Evolutionary conservation across 2,888 invertebrate species (phyloP).

Genomic region (Harpagoxenus sublaevis): DNA sequence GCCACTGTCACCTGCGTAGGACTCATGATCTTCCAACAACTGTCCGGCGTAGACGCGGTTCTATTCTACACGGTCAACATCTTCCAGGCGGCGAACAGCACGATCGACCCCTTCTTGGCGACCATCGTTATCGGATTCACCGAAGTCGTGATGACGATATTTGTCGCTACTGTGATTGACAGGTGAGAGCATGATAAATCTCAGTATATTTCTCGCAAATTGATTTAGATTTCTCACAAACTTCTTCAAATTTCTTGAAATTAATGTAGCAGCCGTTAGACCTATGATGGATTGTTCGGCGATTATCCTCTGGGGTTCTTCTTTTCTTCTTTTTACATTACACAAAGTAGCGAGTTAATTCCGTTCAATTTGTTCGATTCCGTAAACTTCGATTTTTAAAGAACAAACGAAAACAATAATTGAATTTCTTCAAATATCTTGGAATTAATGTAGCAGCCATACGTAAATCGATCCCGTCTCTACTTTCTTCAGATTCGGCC

Average conservation of each 20-base stretch:
- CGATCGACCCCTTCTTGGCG: constrained; percentile 69
- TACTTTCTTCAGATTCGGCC: constrained; percentile 48
- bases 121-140: constrained; percentile 73
- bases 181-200: constrained; percentile 10
- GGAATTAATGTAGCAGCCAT: neutral
- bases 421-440: neutral
- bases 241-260: neutral
- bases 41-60: constrained; percentile 69
- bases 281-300: neutral
- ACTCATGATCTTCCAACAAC: constrained; percentile 66
- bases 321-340: neutral
- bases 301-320: neutral
- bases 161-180: constrained; percentile 65
- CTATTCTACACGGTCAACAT: constrained; percentile 70
- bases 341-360: neutral
- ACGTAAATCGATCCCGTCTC: neutral
- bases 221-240: neutral
- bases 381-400: neutral
- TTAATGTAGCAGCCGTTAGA: neutral
- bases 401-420: neutral
- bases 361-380: neutral
- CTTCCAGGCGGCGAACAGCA: constrained; percentile 63
- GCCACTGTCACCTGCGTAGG: constrained; percentile 58
- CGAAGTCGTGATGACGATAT: constrained; percentile 63
- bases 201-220: neutral